Conservation (phyloP, 1,140 invertebrate species). For the Drosophila nebulosa region DNA sequence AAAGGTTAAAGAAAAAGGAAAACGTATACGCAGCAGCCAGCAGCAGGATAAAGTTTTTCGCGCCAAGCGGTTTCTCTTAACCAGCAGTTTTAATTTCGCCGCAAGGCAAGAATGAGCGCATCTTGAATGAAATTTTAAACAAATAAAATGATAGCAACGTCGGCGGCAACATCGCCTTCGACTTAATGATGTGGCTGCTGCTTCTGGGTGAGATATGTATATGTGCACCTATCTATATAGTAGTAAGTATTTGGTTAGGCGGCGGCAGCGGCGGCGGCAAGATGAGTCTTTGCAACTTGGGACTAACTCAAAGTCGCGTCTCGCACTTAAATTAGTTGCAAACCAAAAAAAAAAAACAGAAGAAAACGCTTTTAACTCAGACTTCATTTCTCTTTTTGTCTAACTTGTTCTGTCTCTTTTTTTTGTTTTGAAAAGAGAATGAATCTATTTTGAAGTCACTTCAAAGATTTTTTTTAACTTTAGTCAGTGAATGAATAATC, state of each 20-base stretch:
- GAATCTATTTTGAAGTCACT: too few species aligned
- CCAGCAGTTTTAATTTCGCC: slow-evolving; percentile 72
- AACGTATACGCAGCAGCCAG: not conserved
- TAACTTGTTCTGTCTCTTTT: not conserved
- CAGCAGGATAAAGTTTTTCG: slow-evolving; percentile 56
- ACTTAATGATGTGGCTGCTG: slow-evolving; percentile 69
- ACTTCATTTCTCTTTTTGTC: not conserved
- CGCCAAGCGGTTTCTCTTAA: slow-evolving; percentile 54
- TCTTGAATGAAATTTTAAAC: slow-evolving; percentile 63
- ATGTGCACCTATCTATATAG: not conserved
- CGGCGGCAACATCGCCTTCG: slow-evolving; percentile 17
- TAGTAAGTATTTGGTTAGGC: not conserved
- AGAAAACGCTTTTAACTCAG: not conserved
- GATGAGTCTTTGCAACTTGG: not conserved
- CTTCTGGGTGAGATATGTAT: not conserved
- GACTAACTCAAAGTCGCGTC: not conserved
- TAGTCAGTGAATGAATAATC: too few species aligned
- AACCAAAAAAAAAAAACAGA: slow-evolving; percentile 16
- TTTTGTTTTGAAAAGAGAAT: not conserved
- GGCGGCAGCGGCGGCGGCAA: not conserved
- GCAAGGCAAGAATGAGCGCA: slow-evolving; percentile 43
- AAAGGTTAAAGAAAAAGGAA: not conserved
- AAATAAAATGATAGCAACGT: slow-evolving; percentile 56
- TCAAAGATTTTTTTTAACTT: too few species aligned
- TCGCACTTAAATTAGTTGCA: slow-evolving; percentile 54